phyloP scores from a whole-genome alignment of 2,888 invertebrate species.

The Cosmia trapezina region DNA sequence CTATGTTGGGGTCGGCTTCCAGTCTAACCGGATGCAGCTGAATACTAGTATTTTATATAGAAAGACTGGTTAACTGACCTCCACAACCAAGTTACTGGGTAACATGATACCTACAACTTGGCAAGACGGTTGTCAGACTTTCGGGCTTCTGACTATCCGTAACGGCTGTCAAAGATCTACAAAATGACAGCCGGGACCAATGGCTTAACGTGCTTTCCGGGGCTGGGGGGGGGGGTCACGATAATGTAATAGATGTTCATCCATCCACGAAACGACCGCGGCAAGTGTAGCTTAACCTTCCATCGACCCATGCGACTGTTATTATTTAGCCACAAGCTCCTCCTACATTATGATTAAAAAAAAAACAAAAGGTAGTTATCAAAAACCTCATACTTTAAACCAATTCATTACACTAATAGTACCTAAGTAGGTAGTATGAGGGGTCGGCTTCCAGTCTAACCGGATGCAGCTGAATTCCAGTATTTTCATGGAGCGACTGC shows the following conservation, averaged over 20 bases:
- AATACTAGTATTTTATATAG: not conserved
- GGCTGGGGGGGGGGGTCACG: not conserved
- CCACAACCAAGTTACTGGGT: no score
- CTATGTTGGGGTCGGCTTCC: not conserved
- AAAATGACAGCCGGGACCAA: not conserved
- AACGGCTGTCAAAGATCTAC: not conserved
- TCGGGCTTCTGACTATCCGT: no score
- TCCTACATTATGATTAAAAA: no score
- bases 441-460: no score
- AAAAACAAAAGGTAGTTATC: no score
- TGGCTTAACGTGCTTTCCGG: not conserved
- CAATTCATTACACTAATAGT: conserved; percentile 18
- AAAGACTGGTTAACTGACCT: no score
- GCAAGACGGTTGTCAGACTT: no score
- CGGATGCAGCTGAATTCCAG: no score
- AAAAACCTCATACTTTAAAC: no score
- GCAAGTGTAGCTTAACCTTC: not conserved
- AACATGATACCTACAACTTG: no score
- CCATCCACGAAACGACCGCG: not conserved
- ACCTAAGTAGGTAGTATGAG: conserved; percentile 2
- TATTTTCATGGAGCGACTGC: no score
- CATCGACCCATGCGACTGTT: not conserved
- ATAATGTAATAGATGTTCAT: not conserved
- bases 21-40: not conserved
- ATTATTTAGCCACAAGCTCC: not conserved